phyloP scores from a whole-genome alignment of 1,140 invertebrate genomes.

The Portunus trituberculatus region DNA sequence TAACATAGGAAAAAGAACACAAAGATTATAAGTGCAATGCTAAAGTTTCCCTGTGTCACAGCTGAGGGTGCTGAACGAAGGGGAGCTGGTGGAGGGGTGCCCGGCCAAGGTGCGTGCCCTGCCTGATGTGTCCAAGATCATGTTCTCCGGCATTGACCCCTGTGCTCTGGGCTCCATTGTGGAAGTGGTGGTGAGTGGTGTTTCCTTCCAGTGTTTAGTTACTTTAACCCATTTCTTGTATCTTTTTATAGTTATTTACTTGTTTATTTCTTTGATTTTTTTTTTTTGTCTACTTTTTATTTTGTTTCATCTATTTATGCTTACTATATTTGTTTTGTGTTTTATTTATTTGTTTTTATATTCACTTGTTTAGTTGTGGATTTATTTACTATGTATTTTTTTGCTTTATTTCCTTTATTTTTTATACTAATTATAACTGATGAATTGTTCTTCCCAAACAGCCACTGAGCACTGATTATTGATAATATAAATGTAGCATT shows the following conservation, averaged over 20 bases:
- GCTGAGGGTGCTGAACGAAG: slow-evolving; percentile 85
- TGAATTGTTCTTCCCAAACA: too few relatives aligned
- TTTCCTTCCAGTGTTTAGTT: background rate
- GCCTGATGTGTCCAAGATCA: slow-evolving; percentile 89
- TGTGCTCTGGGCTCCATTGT: slow-evolving; percentile 96
- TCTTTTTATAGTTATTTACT: background rate
- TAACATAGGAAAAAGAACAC: too few relatives aligned
- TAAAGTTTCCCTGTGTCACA: slow-evolving; percentile 78
- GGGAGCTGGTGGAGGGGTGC: slow-evolving; percentile 85
- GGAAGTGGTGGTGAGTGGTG: slow-evolving; percentile 94
- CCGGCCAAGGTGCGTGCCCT: slow-evolving; percentile 92
- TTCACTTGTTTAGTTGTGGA: background rate
- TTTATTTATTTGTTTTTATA: background rate
- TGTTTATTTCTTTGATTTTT: slow-evolving; percentile 37
- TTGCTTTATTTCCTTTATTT: background rate
- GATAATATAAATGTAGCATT: too few relatives aligned
- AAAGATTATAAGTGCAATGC: background rate
- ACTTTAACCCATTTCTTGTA: too few relatives aligned
- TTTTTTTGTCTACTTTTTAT: too few relatives aligned
- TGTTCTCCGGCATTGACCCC: slow-evolving; percentile 93
- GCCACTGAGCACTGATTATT: too few relatives aligned
- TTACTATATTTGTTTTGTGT: background rate
- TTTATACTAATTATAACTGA: too few relatives aligned
- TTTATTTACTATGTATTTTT: background rate
- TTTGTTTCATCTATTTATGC: too few relatives aligned